These are phyloP conservation scores for Vulpes vulpes DNA, from an alignment of 2,113 vertebrate genomes.

Conservation along the genomic window DNA sequence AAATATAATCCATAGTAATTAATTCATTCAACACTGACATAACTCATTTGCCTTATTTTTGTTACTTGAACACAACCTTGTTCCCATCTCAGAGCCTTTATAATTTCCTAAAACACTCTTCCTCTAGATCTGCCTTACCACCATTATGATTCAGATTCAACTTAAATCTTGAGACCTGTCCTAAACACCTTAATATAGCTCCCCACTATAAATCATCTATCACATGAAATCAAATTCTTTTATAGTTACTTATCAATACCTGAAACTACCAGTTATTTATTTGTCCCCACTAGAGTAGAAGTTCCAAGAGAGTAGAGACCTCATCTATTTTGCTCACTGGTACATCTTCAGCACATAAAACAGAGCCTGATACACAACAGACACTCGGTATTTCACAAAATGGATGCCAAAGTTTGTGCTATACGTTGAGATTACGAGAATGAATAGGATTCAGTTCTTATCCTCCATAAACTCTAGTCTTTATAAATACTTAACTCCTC, in stretches of 20 bases:
- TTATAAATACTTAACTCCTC: background rate
- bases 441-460: background rate
- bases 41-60: slow-evolving; percentile 1
- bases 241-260: background rate
- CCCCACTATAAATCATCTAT: slow-evolving; percentile 10
- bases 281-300: background rate
- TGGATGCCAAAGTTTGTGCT: background rate
- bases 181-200: background rate
- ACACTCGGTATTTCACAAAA: background rate
- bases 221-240: slow-evolving; percentile 28
- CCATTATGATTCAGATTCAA: slow-evolving; percentile 17
- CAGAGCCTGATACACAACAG: background rate
- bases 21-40: background rate
- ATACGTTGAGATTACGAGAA: slow-evolving; percentile 12
- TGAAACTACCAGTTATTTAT: slow-evolving; percentile 36
- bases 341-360: slow-evolving; percentile 18
- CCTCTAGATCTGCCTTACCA: background rate
- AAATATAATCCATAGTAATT: background rate
- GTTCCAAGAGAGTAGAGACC: background rate
- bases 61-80: slow-evolving; percentile 19
- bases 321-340: background rate
- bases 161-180: slow-evolving; percentile 31
- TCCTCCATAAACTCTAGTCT: background rate
- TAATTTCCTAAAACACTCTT: slow-evolving; percentile 50
- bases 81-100: background rate